Evolutionary conservation across 2,113 vertebrate genomes (phyloP), one percentile per base, ranked within the genome.

Genomic region (Orthonyx spaldingii): DNA sequence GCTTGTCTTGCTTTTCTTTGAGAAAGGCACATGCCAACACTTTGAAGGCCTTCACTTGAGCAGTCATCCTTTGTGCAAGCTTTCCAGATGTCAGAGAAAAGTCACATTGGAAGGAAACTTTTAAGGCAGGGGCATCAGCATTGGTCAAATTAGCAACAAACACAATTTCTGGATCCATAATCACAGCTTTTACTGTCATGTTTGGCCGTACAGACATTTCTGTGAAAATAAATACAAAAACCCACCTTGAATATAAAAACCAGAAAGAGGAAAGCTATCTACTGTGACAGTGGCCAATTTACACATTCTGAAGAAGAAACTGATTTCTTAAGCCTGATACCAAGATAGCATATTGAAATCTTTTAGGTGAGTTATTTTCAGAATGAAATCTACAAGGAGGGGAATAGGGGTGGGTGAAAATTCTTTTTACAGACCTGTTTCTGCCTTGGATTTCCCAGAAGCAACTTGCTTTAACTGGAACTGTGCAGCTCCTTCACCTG

Each of bases 21-120:
- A 99, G 98, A 96, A 99, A 99, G 49, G 99, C 98, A 94, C 99
- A 99, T 33, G 99, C 99, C 3, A 99, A 98, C 30, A 99, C 98
- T 93, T 97, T 98, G n/a, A 99, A 98, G 26, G 98, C 98, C 74
- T 97, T 97, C 41, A 99, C 96, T 76, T 98, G 98, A 59, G 98
- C 98, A 10, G 96, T 98, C 96, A 98, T 98, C 71, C 83, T 98
- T 93, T 98, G 98, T 11, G 96, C 96, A 8, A 80, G 86, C 20
- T 97, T 97, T 7, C 97, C 97, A 9, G 86, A 90, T 26, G 96
- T 97, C 17, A 99, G 85, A 20, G 47, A 97, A n/a, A 99, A 97
- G 89, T 99, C 98, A 75, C 99, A 99, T 84, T 99, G 99, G 95
- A 99, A 99, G 0, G 99, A 99, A 47, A 98, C 98, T 16, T 98